Conservation (phyloP, 2,888 invertebrate species). For the Chelonus formosanus region DNA sequence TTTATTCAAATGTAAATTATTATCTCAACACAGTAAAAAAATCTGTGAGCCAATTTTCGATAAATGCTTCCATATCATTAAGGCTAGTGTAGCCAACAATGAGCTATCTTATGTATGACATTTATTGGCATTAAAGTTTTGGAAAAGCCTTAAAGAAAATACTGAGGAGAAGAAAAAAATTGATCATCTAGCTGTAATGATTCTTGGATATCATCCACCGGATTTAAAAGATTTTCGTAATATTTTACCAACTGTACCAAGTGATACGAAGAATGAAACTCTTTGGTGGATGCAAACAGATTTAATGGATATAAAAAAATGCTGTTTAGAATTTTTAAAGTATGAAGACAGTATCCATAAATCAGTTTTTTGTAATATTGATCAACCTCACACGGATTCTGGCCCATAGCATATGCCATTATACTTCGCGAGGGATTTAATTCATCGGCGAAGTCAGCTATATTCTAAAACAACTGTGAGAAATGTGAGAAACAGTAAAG, state of each 20-base stretch:
- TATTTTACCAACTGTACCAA: conserved; percentile 38
- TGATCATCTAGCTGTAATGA: conserved; percentile 48
- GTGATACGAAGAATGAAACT: conserved; percentile 45
- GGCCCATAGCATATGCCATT: conserved; percentile 33
- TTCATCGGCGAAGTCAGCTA: conserved; percentile 1
- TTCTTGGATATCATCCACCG: conserved; percentile 50
- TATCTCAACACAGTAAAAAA: conserved; percentile 49
- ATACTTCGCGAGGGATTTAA: not conserved
- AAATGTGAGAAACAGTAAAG: conserved; percentile 26
- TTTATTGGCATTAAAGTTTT: conserved; percentile 54
- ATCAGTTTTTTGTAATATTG: too few relatives aligned
- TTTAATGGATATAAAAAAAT: conserved; percentile 49
- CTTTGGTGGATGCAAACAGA: conserved; percentile 52
- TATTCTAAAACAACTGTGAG: conserved; percentile 13
- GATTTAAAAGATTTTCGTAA: conserved; percentile 38
- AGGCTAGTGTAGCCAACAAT: conserved; percentile 41
- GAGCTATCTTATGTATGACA: conserved; percentile 53
- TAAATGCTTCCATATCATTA: conserved; percentile 50
- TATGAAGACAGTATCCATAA: conserved; percentile 43
- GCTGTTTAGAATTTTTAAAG: conserved; percentile 48
- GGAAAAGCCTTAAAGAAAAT: conserved; percentile 52
- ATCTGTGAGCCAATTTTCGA: conserved; percentile 53
- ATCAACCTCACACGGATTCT: not conserved
- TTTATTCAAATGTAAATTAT: conserved; percentile 51
- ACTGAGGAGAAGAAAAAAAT: conserved; percentile 49